phyloP scores from a whole-genome alignment of 1,140 invertebrate genomes.

The Arctopsyche grandis region DNA sequence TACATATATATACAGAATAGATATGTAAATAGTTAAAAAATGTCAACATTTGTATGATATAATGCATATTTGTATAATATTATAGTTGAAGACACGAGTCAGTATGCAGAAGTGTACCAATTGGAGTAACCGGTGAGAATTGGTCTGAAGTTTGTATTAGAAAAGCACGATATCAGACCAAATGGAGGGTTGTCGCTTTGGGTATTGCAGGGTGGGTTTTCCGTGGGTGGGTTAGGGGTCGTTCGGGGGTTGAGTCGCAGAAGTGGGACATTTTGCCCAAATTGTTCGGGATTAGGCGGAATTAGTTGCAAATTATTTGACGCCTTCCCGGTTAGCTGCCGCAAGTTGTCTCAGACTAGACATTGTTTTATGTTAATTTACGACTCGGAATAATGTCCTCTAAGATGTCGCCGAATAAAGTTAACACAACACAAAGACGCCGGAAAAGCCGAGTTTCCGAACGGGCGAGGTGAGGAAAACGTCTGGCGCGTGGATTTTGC shows the following conservation, averaged over 20 bases:
- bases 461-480: slow-evolving; percentile 7
- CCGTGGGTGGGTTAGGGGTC: no score
- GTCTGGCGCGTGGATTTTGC: not conserved
- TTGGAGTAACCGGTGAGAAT: no score
- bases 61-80: no score
- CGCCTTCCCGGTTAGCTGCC: slow-evolving; percentile 43
- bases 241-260: not conserved
- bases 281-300: slow-evolving; percentile 50
- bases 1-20: no score
- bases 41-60: no score
- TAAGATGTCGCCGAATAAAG: slow-evolving; percentile 36
- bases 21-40: no score
- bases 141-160: no score
- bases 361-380: slow-evolving; percentile 50
- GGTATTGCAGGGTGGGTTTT: no score
- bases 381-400: slow-evolving; percentile 34
- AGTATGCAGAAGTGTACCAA: not conserved
- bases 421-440: slow-evolving; percentile 10
- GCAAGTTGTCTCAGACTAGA: slow-evolving; percentile 27
- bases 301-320: slow-evolving; percentile 52
- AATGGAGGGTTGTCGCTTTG: no score
- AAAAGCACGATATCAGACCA: no score
- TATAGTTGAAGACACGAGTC: not conserved
- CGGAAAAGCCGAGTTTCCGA: slow-evolving; percentile 2
- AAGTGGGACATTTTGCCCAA: slow-evolving; percentile 41